A percentile compares a stretch with the other conserved stretches of the same genome.
These are phyloP conservation scores for Unio pictorum DNA, from an alignment of 2,888 invertebrate species.

Conservation along the genomic window DNA sequence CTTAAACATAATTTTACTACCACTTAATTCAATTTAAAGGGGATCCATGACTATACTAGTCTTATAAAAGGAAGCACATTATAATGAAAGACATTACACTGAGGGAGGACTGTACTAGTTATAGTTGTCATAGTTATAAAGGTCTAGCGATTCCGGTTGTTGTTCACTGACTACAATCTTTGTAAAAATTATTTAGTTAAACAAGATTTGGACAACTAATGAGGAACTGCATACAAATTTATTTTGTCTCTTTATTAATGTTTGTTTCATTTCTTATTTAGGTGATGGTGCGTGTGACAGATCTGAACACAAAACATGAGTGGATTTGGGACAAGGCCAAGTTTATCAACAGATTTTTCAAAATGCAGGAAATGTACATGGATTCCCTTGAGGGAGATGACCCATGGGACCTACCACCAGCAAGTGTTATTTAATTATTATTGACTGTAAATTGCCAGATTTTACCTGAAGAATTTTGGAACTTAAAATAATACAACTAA, in stretches of 20 bases:
- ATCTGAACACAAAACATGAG: conserved; percentile 73
- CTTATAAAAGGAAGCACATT: too few species aligned
- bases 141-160: too few species aligned
- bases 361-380: conserved; percentile 76
- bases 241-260: background rate
- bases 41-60: too few species aligned
- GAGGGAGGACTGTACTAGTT: too few species aligned
- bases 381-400: conserved; percentile 74
- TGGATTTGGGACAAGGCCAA: conserved; percentile 75
- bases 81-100: too few species aligned
- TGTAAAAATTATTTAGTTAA: background rate
- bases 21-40: too few species aligned
- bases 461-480: too few species aligned
- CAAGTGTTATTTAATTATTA: conserved; percentile 26
- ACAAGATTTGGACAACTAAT: background rate
- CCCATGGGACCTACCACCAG: conserved; percentile 73
- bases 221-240: background rate
- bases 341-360: conserved; percentile 74
- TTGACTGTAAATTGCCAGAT: too few species aligned
- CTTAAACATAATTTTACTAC: too few species aligned
- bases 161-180: too few species aligned
- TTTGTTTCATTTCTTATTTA: conserved; percentile 14
- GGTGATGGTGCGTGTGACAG: conserved; percentile 72
- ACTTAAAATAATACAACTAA: too few species aligned
- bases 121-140: too few species aligned